Evolutionary conservation across 2,797 vertebrate genomes (phyloP).

Genomic region (Rhinoraja longicauda): DNA sequence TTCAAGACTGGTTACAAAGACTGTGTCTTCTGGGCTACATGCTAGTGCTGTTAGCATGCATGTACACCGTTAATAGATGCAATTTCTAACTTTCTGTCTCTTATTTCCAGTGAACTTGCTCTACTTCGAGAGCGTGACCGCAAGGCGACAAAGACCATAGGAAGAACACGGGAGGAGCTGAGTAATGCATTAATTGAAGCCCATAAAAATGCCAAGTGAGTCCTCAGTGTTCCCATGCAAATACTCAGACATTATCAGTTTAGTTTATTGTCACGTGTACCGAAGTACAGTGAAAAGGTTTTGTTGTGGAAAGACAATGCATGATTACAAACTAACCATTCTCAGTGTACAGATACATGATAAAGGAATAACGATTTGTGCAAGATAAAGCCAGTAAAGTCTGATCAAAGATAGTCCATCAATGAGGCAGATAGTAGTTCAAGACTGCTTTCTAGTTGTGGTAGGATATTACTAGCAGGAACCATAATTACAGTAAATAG

Average conservation of each 20-base stretch:
- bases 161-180: conserved; percentile 61
- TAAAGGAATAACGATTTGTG: too few species aligned
- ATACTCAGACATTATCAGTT: not conserved
- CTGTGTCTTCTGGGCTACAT: too few species aligned
- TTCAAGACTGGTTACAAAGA: not conserved
- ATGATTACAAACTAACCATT: too few species aligned
- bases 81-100: not conserved
- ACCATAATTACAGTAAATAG: not conserved
- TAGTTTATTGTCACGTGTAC: too few species aligned
- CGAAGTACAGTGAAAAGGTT: too few species aligned
- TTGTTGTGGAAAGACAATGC: too few species aligned
- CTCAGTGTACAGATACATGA: too few species aligned
- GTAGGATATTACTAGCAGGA: not conserved
- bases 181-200: conserved; percentile 59
- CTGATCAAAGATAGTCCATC: too few species aligned
- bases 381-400: too few species aligned
- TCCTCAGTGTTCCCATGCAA: conserved; percentile 35
- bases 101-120: conserved; percentile 65
- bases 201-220: conserved; percentile 68
- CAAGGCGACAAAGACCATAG: conserved; percentile 61
- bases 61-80: too few species aligned
- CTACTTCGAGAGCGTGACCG: conserved; percentile 62
- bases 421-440: too few species aligned
- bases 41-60: too few species aligned
- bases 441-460: not conserved